These are phyloP conservation scores for Ommatoiulus sabulosus DNA, from an alignment of 2,888 invertebrate species.

Conservation along the genomic window DNA sequence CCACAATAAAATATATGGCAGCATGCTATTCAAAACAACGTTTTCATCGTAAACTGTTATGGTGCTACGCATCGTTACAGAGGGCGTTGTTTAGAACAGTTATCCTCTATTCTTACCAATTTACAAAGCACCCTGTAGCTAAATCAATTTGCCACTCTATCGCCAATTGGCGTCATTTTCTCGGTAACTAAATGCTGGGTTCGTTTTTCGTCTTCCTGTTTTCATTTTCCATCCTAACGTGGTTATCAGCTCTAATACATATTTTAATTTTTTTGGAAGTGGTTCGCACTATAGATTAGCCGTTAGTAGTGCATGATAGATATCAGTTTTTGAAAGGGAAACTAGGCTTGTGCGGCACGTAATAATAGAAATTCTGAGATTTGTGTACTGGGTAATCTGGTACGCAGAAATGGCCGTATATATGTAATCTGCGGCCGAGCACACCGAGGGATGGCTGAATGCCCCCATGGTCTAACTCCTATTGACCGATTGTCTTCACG, in stretches of 20 bases:
- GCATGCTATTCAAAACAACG: no score
- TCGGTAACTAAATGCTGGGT: neutral
- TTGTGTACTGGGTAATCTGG: constrained; percentile 33
- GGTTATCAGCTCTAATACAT: constrained; percentile 44
- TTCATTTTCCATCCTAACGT: constrained; percentile 39
- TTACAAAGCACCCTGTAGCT: neutral
- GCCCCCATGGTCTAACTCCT: constrained; percentile 48
- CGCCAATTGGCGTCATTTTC: neutral
- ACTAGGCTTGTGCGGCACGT: constrained; percentile 6
- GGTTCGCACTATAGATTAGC: constrained; percentile 29
- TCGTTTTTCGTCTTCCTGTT: constrained; percentile 25
- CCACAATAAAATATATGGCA: no score
- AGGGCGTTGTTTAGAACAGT: no score
- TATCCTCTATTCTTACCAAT: neutral
- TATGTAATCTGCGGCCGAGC: constrained; percentile 48
- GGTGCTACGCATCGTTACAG: neutral
- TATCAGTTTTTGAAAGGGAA: constrained; percentile 22
- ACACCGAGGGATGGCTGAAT: constrained; percentile 47
- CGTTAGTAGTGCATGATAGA: constrained; percentile 56
- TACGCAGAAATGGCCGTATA: constrained; percentile 33
- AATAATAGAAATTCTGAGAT: constrained; percentile 37
- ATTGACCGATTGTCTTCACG: constrained; percentile 56
- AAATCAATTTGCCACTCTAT: neutral
- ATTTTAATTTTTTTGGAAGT: constrained; percentile 30
- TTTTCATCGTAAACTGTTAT: no score